Evolutionary conservation across 2,797 vertebrate species (phyloP), one percentile per base, ranked within the genome.

Genomic region (Anguilla pacifica): DNA sequence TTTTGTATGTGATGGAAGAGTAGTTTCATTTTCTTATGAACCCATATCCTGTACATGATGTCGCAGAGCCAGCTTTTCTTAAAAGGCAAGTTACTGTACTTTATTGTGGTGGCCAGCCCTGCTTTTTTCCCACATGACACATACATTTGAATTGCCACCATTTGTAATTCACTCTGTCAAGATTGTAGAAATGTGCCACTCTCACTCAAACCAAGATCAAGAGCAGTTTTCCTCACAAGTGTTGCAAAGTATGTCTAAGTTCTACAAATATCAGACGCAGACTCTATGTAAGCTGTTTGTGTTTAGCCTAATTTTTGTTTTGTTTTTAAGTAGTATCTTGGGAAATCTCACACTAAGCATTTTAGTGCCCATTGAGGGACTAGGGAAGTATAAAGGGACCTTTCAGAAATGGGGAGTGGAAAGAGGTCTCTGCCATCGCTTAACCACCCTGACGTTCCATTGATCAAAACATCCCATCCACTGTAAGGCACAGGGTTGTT

Each of bases 361-460:
- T 70, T 70, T 9, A 70, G 67, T 31, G 9, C 28, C 25, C 67
- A 70, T 70, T 31, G 25, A 31, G 67, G 25, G 28, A 31, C 10
- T 28, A 10, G 28, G 67, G 67, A 31, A 28, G 28, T 28, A 31
- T 11, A 31, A 11, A 72, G 28, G 67, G n/a, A n/a, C 9, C n/a
- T 25, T 31, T 72, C 67, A 11, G 67, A 31, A 7, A 72, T 28
- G 28, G 67, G 25, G 67, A 72, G 28, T 64, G 9, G 25, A 72
- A 72, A 72, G 67, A 31, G 28, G 11, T 72, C 25, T 72, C 19
- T 74, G 28, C 70, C 70, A 13, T 74, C 28, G 10, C 31, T 74
- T 74, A 6, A 88, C 82, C 77, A 35, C 13, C 85, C 49, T 49
- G 51, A 87, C 89, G 87, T 70, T 70, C 53, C n/a, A 82, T 25